Evolutionary conservation across 2,888 invertebrate genomes (phyloP).

Genomic region (Temnothorax unifasciatus): DNA sequence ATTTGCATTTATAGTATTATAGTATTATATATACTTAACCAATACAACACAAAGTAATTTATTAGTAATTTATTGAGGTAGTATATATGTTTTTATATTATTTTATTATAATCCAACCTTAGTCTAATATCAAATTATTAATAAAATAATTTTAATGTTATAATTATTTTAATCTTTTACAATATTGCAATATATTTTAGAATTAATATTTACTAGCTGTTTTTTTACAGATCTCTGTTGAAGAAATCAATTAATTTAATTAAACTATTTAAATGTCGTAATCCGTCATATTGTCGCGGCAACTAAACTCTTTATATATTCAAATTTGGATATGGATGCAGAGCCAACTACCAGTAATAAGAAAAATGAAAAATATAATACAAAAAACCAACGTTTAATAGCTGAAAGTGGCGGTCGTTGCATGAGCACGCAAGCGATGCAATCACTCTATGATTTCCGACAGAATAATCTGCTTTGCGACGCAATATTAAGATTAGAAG

Average conservation of each 20-base stretch:
- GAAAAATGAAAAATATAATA: constrained; percentile 63
- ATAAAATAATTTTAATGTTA: constrained; percentile 17
- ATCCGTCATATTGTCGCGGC: constrained; percentile 25
- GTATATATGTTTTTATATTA: background rate
- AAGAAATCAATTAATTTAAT: constrained; percentile 19
- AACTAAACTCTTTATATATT: constrained; percentile 21
- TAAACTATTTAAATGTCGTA: constrained; percentile 31
- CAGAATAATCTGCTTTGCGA: constrained; percentile 95
- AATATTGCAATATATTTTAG: background rate
- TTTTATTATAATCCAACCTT: background rate
- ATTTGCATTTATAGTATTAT: background rate
- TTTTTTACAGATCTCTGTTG: constrained; percentile 3
- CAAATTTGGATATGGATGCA: constrained; percentile 78
- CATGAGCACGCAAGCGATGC: constrained; percentile 94
- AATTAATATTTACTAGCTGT: background rate
- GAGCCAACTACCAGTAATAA: constrained; percentile 73
- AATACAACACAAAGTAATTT: background rate
- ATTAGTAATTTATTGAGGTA: background rate
- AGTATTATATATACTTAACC: constrained; percentile 18
- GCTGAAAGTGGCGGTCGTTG: constrained; percentile 88
- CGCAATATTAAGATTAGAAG: constrained; percentile 93
- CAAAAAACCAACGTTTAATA: constrained; percentile 76
- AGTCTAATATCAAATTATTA: background rate
- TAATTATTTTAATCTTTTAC: background rate
- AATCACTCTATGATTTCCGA: constrained; percentile 93